A percentile compares a stretch with the other conserved stretches of the same genome.
These are phyloP conservation scores for Perizoma flavofasciatum DNA, from an alignment of 2,888 invertebrate genomes.

Conservation along the genomic window DNA sequence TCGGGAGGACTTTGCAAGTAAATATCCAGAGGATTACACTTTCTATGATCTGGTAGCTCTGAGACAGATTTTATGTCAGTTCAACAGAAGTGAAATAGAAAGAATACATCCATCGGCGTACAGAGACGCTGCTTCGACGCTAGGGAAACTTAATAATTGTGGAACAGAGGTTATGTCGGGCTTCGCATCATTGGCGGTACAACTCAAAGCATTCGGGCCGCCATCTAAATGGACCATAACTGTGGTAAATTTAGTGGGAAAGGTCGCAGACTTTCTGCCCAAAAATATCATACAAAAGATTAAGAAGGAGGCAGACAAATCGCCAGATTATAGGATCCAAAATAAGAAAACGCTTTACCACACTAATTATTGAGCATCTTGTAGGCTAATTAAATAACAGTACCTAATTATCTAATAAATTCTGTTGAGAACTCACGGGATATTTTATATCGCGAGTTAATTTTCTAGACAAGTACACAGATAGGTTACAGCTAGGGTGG, in stretches of 20 bases:
- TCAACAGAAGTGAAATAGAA: constrained; percentile 78
- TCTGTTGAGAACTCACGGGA: too few species aligned
- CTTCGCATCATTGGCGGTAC: constrained; percentile 73
- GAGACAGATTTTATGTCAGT: constrained; percentile 83
- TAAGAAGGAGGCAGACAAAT: background rate
- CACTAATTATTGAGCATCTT: too few species aligned
- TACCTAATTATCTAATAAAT: too few species aligned
- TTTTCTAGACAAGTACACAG: too few species aligned
- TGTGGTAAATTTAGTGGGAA: constrained; percentile 64
- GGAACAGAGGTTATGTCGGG: constrained; percentile 66
- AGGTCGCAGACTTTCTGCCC: constrained; percentile 58
- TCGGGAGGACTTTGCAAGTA: constrained; percentile 77
- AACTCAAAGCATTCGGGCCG: constrained; percentile 71
- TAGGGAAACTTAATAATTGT: constrained; percentile 76
- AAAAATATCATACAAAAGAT: constrained; percentile 7
- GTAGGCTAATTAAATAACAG: too few species aligned
- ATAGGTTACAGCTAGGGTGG: too few species aligned
- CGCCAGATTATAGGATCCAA: background rate
- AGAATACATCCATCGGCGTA: constrained; percentile 81
- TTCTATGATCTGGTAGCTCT: constrained; percentile 81
- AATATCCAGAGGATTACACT: constrained; percentile 82
- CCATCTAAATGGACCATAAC: constrained; percentile 65
- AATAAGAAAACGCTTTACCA: background rate
- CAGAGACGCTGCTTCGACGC: constrained; percentile 69
- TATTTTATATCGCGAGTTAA: too few species aligned